phyloP scores from a whole-genome alignment of 1,140 invertebrate species.

The Cryptotermes secundus region DNA sequence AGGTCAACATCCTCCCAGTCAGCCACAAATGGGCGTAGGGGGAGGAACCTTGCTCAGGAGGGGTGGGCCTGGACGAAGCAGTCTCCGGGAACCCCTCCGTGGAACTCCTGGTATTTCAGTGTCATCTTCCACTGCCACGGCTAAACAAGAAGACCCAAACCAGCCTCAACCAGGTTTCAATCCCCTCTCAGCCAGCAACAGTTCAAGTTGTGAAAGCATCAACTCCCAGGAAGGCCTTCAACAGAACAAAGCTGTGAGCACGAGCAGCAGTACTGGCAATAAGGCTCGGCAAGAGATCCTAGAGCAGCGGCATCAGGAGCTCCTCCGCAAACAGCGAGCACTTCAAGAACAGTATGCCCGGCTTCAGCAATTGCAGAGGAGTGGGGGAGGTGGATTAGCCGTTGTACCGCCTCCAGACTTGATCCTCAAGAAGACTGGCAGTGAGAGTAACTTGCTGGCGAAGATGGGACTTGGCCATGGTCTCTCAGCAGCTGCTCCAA shows the following conservation, averaged over 20 bases:
- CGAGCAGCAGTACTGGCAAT: conserved; percentile 36
- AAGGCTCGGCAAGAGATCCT: conserved; percentile 70
- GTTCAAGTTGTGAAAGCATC: conserved; percentile 72
- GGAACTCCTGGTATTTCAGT: conserved; percentile 29
- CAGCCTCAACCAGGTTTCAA: conserved; percentile 23
- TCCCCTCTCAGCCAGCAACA: conserved; percentile 57
- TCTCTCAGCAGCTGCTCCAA: conserved; percentile 56
- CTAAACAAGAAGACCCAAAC: not conserved
- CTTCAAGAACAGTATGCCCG: conserved; percentile 86
- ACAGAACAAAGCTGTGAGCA: conserved; percentile 37
- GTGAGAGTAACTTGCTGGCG: conserved; percentile 81
- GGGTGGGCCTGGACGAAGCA: conserved; percentile 42
- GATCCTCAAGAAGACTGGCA: conserved; percentile 82
- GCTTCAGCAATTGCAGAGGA: conserved; percentile 79
- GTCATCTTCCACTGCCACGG: conserved; percentile 17
- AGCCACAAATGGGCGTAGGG: conserved; percentile 41
- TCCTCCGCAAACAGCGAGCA: conserved; percentile 80
- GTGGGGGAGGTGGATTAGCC: conserved; percentile 62
- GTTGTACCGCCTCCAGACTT: conserved; percentile 59
- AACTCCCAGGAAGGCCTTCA: conserved; percentile 68
- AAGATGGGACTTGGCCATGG: conserved; percentile 71
- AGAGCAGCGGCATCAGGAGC: conserved; percentile 81
- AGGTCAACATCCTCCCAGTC: conserved; percentile 28
- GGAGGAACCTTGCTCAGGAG: conserved; percentile 40
- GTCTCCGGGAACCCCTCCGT: conserved; percentile 42